phyloP scores from a whole-genome alignment of 2,113 vertebrate genomes.

The Mormyrus lacerda region DNA sequence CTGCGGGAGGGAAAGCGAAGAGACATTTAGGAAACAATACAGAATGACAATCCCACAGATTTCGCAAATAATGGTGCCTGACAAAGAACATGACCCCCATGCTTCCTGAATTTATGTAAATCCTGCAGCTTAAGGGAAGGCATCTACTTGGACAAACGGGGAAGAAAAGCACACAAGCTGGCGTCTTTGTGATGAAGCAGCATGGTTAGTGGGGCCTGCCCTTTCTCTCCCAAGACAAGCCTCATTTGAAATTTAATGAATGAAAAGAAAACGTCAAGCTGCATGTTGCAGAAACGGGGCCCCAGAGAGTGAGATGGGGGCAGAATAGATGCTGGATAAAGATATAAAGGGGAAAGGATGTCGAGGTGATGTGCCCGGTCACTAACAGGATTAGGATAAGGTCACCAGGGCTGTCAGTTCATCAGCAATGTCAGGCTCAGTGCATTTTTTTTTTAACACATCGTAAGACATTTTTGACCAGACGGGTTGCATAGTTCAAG shows the following conservation, averaged over 20 bases:
- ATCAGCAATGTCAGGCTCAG: constrained; percentile 25
- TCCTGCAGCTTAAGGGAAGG: constrained; percentile 31
- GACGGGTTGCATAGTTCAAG: background rate
- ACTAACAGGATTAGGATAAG: constrained; percentile 36
- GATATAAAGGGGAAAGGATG: constrained; percentile 34
- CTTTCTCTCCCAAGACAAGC: constrained; percentile 44
- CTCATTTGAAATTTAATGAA: constrained; percentile 54
- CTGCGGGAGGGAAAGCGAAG: constrained; percentile 12
- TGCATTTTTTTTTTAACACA: constrained; percentile 15
- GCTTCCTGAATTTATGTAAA: constrained; percentile 47
- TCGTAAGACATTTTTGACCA: background rate
- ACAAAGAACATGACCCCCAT: constrained; percentile 10
- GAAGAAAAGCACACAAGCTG: constrained; percentile 37
- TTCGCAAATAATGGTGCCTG: constrained; percentile 34
- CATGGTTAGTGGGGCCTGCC: constrained; percentile 46
- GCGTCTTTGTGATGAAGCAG: constrained; percentile 47
- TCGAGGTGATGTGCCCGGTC: constrained; percentile 39
- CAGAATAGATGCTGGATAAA: constrained; percentile 43
- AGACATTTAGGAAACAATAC: constrained; percentile 20
- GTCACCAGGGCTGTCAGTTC: constrained; percentile 42
- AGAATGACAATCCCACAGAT: constrained; percentile 32
- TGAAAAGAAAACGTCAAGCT: constrained; percentile 48
- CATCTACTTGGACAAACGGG: constrained; percentile 40
- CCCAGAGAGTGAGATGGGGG: constrained; percentile 46
- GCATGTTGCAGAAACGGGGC: constrained; percentile 47